Conservation (phyloP, 2,113 vertebrate species). For the Cyrtonyx montezumae region DNA sequence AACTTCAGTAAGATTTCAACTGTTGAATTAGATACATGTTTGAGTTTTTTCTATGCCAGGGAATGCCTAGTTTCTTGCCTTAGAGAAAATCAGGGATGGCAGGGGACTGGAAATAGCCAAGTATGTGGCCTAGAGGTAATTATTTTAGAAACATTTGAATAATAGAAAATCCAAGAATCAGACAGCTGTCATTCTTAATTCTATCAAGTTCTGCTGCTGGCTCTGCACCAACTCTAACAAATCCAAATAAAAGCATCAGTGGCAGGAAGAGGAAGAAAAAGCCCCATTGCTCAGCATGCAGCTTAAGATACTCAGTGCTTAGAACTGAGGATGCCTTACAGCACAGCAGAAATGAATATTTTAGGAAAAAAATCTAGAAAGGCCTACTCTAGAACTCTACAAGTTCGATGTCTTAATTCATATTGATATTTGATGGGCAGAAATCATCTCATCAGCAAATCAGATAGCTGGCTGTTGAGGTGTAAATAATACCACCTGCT, state of each 20-base stretch:
- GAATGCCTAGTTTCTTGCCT: not conserved
- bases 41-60: not conserved
- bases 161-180: not conserved
- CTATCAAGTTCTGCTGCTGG: not conserved
- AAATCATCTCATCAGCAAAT: not conserved
- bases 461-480: not conserved
- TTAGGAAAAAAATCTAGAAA: not conserved
- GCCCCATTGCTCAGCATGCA: not conserved
- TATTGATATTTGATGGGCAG: not conserved
- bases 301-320: not conserved
- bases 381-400: not conserved
- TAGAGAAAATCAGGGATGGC: not conserved
- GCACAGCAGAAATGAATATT: not conserved
- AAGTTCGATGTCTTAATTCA: not conserved
- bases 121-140: not conserved
- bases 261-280: not conserved
- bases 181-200: slow-evolving; percentile 4
- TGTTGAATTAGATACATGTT: not conserved
- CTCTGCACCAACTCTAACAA: not conserved
- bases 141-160: not conserved
- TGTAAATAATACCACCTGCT: not conserved
- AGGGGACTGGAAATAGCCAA: not conserved
- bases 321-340: not conserved
- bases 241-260: not conserved
- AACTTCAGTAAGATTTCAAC: not conserved